Evolutionary conservation across 2,113 vertebrate species (phyloP).

Genomic region (Callipepla squamata): DNA sequence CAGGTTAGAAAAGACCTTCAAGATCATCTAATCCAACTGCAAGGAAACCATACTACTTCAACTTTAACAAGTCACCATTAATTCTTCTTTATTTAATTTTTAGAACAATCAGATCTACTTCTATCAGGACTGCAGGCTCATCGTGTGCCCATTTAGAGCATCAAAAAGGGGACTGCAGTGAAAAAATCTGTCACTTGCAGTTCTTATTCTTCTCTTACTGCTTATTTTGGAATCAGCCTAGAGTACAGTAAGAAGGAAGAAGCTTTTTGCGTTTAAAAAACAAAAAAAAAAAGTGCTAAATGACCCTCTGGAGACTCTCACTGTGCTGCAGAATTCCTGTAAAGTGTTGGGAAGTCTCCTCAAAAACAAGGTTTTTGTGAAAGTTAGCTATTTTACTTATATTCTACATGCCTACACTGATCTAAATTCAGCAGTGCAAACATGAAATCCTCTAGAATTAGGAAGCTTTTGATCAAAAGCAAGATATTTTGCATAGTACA

Average conservation of each 20-base stretch:
- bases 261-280: background rate
- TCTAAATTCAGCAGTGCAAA: background rate
- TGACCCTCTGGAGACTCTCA: background rate
- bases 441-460: background rate
- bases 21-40: too few relatives aligned
- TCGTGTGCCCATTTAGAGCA: background rate
- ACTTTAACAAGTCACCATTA: too few relatives aligned
- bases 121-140: fast-evolving
- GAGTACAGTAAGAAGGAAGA: background rate
- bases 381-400: background rate
- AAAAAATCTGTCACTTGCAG: background rate
- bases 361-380: background rate
- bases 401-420: background rate
- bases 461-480: background rate
- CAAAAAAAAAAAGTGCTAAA: background rate
- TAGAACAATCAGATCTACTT: background rate
- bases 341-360: background rate
- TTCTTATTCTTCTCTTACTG: background rate
- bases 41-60: too few relatives aligned
- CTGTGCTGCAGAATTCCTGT: background rate
- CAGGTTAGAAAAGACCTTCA: too few relatives aligned
- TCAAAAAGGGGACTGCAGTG: background rate
- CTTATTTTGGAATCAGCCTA: background rate
- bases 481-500: background rate
- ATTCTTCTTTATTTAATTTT: background rate